These are phyloP conservation scores for Zoanthus gigantus DNA, from an alignment of 92 coral and sea anemone species.

Conservation along the genomic window DNA sequence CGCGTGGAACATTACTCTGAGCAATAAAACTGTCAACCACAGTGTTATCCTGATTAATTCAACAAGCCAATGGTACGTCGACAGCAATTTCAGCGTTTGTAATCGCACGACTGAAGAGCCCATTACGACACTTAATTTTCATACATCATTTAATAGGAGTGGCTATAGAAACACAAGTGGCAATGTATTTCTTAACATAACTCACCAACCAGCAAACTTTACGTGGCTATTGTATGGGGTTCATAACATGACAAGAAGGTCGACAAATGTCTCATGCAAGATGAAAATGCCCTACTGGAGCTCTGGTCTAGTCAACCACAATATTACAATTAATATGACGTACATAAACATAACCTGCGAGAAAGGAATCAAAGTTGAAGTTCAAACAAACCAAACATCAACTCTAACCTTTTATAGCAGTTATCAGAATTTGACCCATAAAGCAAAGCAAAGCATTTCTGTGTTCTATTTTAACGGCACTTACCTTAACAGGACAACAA, in stretches of 20 bases:
- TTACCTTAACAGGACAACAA: slow-evolving; percentile 57
- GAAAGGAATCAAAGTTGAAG: slow-evolving; percentile 56
- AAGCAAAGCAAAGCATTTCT: slow-evolving; percentile 42
- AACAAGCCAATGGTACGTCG: slow-evolving; percentile 48
- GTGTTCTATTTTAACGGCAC: slow-evolving; percentile 59
- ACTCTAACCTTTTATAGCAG: slow-evolving; percentile 36
- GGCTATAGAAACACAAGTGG: slow-evolving; percentile 58
- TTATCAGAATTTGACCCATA: slow-evolving; percentile 40
- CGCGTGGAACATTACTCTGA: slow-evolving; percentile 52
- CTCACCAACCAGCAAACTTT: slow-evolving; percentile 66
- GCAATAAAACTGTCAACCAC: slow-evolving; percentile 57
- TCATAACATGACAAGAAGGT: slow-evolving; percentile 58
- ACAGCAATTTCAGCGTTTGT: slow-evolving; percentile 49
- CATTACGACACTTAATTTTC: slow-evolving; percentile 59
- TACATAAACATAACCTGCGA: slow-evolving; percentile 53
- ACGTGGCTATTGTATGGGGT: slow-evolving; percentile 55
- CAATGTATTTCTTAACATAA: slow-evolving; percentile 59
- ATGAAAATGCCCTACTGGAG: slow-evolving; percentile 55
- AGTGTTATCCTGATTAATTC: slow-evolving; percentile 46
- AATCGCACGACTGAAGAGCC: slow-evolving; percentile 50
- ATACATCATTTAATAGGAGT: slow-evolving; percentile 46
- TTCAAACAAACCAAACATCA: slow-evolving; percentile 58
- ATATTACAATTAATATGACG: slow-evolving; percentile 64
- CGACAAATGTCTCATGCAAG: slow-evolving; percentile 64
- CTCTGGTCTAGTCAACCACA: slow-evolving; percentile 63